Evolutionary conservation across 2,888 invertebrate genomes (phyloP).

Genomic region (Nasonia oneida): DNA sequence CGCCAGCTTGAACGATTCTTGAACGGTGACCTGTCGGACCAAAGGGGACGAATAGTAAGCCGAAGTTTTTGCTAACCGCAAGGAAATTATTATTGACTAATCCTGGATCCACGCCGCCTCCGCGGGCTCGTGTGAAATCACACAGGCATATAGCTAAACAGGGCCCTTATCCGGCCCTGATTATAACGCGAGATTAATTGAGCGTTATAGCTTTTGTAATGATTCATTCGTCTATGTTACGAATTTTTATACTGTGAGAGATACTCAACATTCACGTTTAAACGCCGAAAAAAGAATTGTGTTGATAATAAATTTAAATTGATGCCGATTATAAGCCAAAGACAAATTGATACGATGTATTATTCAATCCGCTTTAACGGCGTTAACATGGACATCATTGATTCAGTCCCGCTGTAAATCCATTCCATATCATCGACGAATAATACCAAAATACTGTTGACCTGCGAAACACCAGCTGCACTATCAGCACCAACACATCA

Average conservation of each 20-base stretch:
- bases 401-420: conserved; percentile 21
- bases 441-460: conserved; percentile 10
- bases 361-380: not conserved
- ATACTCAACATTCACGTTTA: no score
- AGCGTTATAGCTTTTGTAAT: no score
- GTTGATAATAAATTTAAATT: not conserved
- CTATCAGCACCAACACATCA: not conserved
- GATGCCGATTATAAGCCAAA: not conserved
- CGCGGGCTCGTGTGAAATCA: no score
- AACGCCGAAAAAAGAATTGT: no score
- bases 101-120: no score
- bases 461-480: not conserved
- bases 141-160: no score
- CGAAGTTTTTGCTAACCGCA: no score
- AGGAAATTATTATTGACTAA: no score
- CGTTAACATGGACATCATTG: not conserved
- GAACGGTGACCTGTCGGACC: not conserved
- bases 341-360: not conserved
- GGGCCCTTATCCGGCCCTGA: no score
- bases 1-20: conserved; percentile 68
- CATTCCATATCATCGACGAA: not conserved
- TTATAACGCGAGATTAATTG: no score
- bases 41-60: not conserved
- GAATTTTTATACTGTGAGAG: no score
- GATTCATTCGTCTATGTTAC: no score